phyloP scores from a whole-genome alignment of 2,797 vertebrate genomes.

The Remorina albescens region DNA sequence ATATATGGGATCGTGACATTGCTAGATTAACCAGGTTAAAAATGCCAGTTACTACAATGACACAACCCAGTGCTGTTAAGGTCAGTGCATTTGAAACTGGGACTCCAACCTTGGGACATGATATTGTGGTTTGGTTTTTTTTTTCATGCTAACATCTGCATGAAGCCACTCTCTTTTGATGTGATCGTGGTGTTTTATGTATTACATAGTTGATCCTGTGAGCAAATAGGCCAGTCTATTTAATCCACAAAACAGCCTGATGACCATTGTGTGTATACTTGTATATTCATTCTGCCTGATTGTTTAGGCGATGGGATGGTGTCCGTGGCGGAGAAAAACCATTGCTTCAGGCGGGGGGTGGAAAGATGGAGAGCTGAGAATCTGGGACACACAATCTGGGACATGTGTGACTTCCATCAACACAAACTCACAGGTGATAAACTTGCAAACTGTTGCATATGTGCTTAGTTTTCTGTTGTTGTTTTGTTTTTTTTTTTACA shows the following conservation, averaged over 20 bases:
- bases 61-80: conserved; percentile 86
- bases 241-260: neutral
- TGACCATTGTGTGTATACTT: neutral
- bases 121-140: too few relatives aligned
- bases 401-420: conserved; percentile 75
- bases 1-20: conserved; percentile 79
- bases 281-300: conserved; percentile 17
- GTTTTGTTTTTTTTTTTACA: neutral
- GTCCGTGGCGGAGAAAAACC: conserved; percentile 84
- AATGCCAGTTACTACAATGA: conserved; percentile 70
- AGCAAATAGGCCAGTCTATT: neutral
- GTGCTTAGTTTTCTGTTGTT: too few relatives aligned
- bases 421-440: conserved; percentile 86
- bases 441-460: neutral
- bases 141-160: neutral
- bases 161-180: too few relatives aligned
- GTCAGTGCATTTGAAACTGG: conserved; percentile 47
- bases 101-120: too few relatives aligned
- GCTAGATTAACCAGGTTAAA: conserved; percentile 49
- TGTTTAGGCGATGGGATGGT: conserved; percentile 85
- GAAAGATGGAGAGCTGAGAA: conserved; percentile 83
- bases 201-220: neutral
- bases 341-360: conserved; percentile 86
- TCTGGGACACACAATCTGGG: conserved; percentile 82
- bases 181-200: neutral